phyloP scores from a whole-genome alignment of 2,888 invertebrate species.

The Chloroclystis v-ata region DNA sequence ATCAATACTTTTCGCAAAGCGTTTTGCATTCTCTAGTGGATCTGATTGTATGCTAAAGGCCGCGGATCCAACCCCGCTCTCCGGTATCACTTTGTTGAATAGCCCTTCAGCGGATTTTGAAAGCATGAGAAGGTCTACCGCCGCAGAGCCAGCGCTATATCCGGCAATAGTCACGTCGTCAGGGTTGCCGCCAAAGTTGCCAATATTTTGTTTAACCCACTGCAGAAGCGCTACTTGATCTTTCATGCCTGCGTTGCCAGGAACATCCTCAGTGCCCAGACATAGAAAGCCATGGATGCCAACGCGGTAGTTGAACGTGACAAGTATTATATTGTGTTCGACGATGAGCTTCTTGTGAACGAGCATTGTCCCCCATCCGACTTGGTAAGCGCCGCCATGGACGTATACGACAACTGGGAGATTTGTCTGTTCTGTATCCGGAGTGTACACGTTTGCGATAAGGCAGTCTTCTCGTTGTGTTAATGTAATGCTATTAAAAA shows the following conservation, averaged over 20 bases:
- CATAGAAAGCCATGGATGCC: slow-evolving; percentile 38
- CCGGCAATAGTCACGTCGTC: slow-evolving; percentile 43
- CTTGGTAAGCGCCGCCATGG: slow-evolving; percentile 39
- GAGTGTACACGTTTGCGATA: slow-evolving; percentile 49
- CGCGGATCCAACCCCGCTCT: slow-evolving; percentile 38
- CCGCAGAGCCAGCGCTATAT: slow-evolving; percentile 37
- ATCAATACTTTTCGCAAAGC: slow-evolving; percentile 33
- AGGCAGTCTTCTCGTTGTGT: slow-evolving; percentile 48
- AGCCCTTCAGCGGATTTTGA: slow-evolving; percentile 39
- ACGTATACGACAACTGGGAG: slow-evolving; percentile 37
- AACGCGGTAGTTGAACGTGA: slow-evolving; percentile 40
- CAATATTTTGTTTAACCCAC: slow-evolving; percentile 49
- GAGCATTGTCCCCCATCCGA: slow-evolving; percentile 27
- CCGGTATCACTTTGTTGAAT: slow-evolving; percentile 41
- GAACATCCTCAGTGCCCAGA: slow-evolving; percentile 36
- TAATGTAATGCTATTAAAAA: background rate
- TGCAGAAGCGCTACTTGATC: slow-evolving; percentile 48
- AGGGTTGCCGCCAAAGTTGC: slow-evolving; percentile 41
- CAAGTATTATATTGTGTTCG: slow-evolving; percentile 31
- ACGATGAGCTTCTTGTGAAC: slow-evolving; percentile 25
- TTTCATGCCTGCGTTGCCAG: slow-evolving; percentile 48
- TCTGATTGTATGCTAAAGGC: slow-evolving; percentile 38
- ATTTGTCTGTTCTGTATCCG: slow-evolving; percentile 39
- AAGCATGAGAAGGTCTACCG: slow-evolving; percentile 38
- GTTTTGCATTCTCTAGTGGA: slow-evolving; percentile 41